Conservation (phyloP, 2,113 vertebrate species). For the Polypterus bichir region DNA sequence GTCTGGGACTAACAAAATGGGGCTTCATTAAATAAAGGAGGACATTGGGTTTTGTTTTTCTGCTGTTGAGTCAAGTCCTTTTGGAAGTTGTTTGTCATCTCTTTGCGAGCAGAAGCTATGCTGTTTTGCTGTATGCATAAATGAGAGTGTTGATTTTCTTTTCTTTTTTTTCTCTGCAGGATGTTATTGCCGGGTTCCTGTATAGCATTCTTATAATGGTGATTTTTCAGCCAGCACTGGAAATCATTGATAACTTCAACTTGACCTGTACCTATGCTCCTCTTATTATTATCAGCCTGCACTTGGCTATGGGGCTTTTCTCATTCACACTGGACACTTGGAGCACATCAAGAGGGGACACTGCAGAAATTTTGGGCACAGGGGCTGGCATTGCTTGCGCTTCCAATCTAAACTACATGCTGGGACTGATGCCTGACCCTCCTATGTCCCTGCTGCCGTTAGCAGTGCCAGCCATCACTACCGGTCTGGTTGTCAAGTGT, state of each 20-base stretch:
- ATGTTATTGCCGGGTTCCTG: constrained; percentile 76
- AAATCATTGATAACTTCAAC: constrained; percentile 76
- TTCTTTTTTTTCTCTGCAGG: constrained; percentile 52
- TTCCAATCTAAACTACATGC: constrained; percentile 55
- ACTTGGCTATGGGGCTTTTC: constrained; percentile 74
- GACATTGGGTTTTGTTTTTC: too few species aligned
- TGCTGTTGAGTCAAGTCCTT: too few species aligned
- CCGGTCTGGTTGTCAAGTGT: constrained; percentile 45
- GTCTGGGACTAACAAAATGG: too few species aligned
- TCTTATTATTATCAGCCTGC: constrained; percentile 69
- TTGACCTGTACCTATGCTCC: constrained; percentile 68
- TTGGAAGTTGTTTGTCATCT: too few species aligned
- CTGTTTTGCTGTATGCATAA: not conserved
- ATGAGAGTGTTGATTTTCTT: constrained; percentile 6
- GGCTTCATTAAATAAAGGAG: too few species aligned
- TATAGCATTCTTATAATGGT: constrained; percentile 74
- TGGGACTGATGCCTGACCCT: constrained; percentile 64
- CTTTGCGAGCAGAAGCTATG: too few species aligned
- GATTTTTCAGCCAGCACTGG: constrained; percentile 71
- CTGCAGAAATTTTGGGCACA: constrained; percentile 81
- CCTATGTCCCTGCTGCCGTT: constrained; percentile 53
- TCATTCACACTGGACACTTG: constrained; percentile 92
- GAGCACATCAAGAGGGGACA: constrained; percentile 92
- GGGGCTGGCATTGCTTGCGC: constrained; percentile 82
- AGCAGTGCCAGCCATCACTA: constrained; percentile 36